Conservation (phyloP, 2,113 vertebrate species). For the Emydura subglobosa region DNA sequence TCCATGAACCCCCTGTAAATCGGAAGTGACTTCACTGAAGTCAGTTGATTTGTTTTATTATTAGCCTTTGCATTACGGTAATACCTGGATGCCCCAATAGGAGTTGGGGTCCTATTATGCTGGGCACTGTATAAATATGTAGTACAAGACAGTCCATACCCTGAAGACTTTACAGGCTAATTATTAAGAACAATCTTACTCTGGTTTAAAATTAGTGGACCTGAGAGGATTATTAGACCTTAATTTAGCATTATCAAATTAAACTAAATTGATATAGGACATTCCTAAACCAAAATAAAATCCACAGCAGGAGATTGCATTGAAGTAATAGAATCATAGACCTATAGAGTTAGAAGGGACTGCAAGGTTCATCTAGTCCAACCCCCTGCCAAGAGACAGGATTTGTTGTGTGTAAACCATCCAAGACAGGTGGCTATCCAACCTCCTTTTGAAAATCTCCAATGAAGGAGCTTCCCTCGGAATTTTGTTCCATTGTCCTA, state of each 20-base stretch:
- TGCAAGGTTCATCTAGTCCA: neutral
- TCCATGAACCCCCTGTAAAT: neutral
- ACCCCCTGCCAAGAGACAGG: neutral
- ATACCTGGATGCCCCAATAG: neutral
- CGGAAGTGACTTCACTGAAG: neutral
- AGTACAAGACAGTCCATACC: neutral
- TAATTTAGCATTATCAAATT: slow-evolving; percentile 43
- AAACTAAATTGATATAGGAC: neutral
- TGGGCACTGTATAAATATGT: slow-evolving; percentile 13
- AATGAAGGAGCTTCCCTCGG: neutral
- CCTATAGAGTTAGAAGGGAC: too few relatives aligned
- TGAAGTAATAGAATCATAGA: neutral
- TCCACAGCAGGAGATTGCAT: neutral
- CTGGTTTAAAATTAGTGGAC: slow-evolving; percentile 43
- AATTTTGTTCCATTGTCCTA: neutral
- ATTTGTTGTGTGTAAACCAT: neutral
- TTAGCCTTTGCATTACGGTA: neutral
- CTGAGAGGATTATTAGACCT: slow-evolving; percentile 48
- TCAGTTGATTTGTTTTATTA: neutral
- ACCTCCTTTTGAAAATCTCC: neutral
- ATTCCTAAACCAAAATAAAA: neutral
- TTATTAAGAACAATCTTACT: slow-evolving; percentile 24
- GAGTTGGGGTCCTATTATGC: neutral
- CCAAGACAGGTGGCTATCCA: neutral
- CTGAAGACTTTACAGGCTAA: neutral